Evolutionary conservation across 2,113 vertebrate species (phyloP), one percentile per base, ranked within the genome.

Genomic region (Perca schrenkii): DNA sequence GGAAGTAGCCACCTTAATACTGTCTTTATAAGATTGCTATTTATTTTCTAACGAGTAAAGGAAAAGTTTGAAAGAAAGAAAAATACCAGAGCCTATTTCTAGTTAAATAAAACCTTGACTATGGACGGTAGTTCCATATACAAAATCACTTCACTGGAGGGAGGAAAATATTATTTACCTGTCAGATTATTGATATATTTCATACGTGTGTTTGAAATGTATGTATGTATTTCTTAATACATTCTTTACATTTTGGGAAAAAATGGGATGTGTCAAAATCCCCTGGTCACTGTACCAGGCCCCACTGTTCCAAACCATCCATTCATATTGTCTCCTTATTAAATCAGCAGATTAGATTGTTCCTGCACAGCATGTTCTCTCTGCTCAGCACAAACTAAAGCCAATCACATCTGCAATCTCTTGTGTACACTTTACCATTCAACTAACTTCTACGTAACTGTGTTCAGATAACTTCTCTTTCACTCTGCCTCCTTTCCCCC

Each of bases 281-380:
- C 68, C 36, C 28, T 16, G 16, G 43, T 78, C 61, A 63, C 19
- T 0, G n/a, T 66, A 25, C 3, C 40, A 31, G 78, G 63, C 21
- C 52, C 65, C 53, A 19, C 72, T 84, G 71, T 75, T 80, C 64
- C 63, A 83, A 79, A 65, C 53, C 58, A 0, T 62, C 53, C 52
- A 36, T 87, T 87, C 77, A 79, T 83, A 76, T 76, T 50, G 60
- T 82, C 17, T 50, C 62, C 77, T 85, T 88, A 91, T 91, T 89
- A 71, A 88, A 90, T 85, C 72, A 86, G 56, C 70, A 81, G 63
- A 86, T 87, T 70, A 79, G 64, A 57, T 72, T 80, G 86, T 81
- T 79, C 82, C 84, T 69, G 80, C 74, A 91, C 86, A 62, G 46
- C 61, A 10, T 87, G 88, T 82, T 84, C 88, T 50, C 69, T 77